Conservation (phyloP, 1,140 invertebrate species). For the Pseudomyrmex concolor region DNA sequence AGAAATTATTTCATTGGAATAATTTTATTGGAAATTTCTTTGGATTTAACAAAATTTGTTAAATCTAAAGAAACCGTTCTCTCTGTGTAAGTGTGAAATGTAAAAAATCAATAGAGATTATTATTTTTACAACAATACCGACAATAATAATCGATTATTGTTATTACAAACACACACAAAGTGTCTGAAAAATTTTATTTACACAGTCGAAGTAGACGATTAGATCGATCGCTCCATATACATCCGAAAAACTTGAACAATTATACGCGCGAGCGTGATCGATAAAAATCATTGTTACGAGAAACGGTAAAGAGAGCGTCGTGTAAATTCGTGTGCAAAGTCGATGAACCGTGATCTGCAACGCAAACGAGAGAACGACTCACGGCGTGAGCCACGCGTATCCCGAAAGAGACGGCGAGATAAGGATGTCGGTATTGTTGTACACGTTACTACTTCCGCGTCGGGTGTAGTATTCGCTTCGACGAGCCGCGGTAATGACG, state of each 20-base stretch:
- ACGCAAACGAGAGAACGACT: conserved; percentile 19
- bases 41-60: too few relatives aligned
- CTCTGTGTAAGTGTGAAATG: too few relatives aligned
- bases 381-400: conserved; percentile 32
- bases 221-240: too few relatives aligned
- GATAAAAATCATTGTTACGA: background rate
- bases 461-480: conserved; percentile 64
- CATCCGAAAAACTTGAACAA: background rate
- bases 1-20: too few relatives aligned
- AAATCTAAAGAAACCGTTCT: too few relatives aligned
- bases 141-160: too few relatives aligned
- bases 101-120: too few relatives aligned
- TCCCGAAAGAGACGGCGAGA: conserved; percentile 62
- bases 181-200: too few relatives aligned
- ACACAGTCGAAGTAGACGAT: too few relatives aligned
- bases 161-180: too few relatives aligned
- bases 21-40: too few relatives aligned
- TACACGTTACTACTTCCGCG: conserved; percentile 56
- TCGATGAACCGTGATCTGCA: conserved; percentile 57
- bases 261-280: background rate
- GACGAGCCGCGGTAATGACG: conserved; percentile 65
- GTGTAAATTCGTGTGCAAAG: conserved; percentile 19
- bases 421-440: conserved; percentile 62
- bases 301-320: background rate
- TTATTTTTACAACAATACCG: too few relatives aligned